A percentile compares a stretch with the other conserved stretches of the same genome.
Evolutionary conservation across 1,140 invertebrate species (phyloP).

Genomic region (Nebria ingens): DNA sequence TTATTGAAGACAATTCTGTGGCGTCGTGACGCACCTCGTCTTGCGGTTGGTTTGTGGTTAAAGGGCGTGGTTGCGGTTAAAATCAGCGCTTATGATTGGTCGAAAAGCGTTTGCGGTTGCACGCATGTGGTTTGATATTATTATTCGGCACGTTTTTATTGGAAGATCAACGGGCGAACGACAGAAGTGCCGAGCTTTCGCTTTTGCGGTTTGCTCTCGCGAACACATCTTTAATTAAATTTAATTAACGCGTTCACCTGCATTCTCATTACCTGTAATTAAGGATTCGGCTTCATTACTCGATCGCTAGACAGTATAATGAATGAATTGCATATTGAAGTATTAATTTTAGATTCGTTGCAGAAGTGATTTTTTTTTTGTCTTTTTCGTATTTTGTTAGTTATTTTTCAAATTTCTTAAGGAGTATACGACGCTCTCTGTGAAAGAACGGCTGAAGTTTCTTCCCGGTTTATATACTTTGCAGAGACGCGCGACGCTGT

Average conservation of each 20-base stretch:
- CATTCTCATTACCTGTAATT: background rate
- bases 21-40: conserved; percentile 34
- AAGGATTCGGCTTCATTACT: background rate
- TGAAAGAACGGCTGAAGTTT: conserved; percentile 12
- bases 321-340: background rate
- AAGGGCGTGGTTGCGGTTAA: conserved; percentile 35
- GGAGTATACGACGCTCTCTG: background rate
- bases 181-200: no score
- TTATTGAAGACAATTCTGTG: conserved; percentile 16
- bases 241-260: conserved; percentile 8
- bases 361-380: background rate
- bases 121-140: conserved; percentile 36
- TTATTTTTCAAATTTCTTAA: no score
- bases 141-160: conserved; percentile 32
- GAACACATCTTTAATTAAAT: conserved; percentile 9
- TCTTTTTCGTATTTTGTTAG: no score
- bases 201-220: background rate
- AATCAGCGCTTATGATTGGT: conserved; percentile 30
- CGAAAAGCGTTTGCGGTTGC: conserved; percentile 33
- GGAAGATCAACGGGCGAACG: conserved; percentile 16
- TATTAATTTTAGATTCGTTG: no score
- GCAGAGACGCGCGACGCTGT: background rate
- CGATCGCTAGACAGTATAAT: background rate
- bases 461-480: background rate
- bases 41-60: conserved; percentile 42